Base-by-base conservation (phyloP, 2,797 vertebrate genomes). In the Poeciliopsis turneri region DNA sequence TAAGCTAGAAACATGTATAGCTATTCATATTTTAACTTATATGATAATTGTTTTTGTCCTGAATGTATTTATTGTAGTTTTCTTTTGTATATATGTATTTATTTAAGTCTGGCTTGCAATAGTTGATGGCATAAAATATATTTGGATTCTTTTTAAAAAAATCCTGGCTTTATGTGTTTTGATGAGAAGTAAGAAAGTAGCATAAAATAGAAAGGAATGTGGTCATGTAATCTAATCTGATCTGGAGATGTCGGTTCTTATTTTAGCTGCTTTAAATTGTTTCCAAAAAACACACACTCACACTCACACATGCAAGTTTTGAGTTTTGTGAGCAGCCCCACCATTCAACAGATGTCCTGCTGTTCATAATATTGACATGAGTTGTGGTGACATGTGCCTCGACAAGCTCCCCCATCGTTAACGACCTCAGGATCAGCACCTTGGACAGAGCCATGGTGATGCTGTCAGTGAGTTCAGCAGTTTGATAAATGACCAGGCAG, bases 381-480 rank as follows among this genome's bases (percentile, higher is more conserved):
- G 77, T 82, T 15, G 70, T 74, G 81, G 74, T 5, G 15, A 85
- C 55, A 51, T 72, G 82, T 59, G 47, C 84, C 46, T 74, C 5
- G 10, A 82, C 43, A n/a, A 70, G 79, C 82, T 84, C 71, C 74
- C 80, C 81, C 61, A 25, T 78, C 41, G 76, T 77, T 78, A 83
- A 79, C 57, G 46, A 80, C 68, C 75, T 83, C 72, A 6, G 83
- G 88, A 88, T 90, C 86, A 91, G 92, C 81, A 89, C 89, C 86
- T 87, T 76, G 89, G 88, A 89, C 80, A 81, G 84, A 84, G 83
- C 23, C 33, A 46, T n/a, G 2, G 51, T 51, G 68, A 85, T 83
- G 75, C 82, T 82, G 90, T 89, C 87, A 84, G 45, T 4, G 77
- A 87, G 79, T 87, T 83, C 85, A 87, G 45, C 8, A 25, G 57